A percentile compares a stretch with the other conserved stretches of the same genome.
Conservation (phyloP, 2,888 invertebrate species). For the Lymantria monacha region DNA sequence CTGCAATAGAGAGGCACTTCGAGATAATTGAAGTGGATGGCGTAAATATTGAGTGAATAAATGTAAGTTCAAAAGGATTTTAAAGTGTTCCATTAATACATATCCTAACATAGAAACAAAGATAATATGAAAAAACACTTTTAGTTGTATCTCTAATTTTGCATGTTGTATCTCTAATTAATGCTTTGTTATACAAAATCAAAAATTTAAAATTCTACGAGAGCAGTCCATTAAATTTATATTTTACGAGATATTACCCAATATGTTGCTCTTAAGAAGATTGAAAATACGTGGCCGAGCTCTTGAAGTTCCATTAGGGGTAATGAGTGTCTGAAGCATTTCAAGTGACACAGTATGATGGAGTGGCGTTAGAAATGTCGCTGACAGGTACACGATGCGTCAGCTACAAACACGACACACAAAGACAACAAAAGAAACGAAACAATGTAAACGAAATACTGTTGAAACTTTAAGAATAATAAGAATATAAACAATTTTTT, state of each 20-base stretch:
- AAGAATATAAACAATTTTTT: slow-evolving; percentile 12
- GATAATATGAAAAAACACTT: slow-evolving; percentile 36
- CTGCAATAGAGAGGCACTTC: slow-evolving; percentile 43
- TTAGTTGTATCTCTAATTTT: slow-evolving; percentile 28
- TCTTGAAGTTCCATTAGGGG: slow-evolving; percentile 68
- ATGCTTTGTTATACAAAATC: background rate
- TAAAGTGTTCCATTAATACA: slow-evolving; percentile 27
- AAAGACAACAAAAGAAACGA: slow-evolving; percentile 39
- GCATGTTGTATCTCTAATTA: slow-evolving; percentile 32
- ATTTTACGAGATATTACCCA: slow-evolving; percentile 41
- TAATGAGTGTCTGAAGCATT: slow-evolving; percentile 66
- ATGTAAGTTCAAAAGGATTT: slow-evolving; percentile 42
- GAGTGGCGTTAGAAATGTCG: slow-evolving; percentile 63
- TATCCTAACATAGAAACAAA: slow-evolving; percentile 34
- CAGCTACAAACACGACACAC: slow-evolving; percentile 52
- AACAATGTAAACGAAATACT: slow-evolving; percentile 25
- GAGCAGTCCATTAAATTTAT: slow-evolving; percentile 27
- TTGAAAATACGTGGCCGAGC: slow-evolving; percentile 50
- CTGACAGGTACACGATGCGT: slow-evolving; percentile 72
- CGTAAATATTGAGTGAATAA: slow-evolving; percentile 29
- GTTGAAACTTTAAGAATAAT: slow-evolving; percentile 16
- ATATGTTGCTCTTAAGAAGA: slow-evolving; percentile 49
- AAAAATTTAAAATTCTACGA: background rate
- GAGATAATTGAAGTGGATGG: slow-evolving; percentile 53
- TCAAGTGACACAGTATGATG: slow-evolving; percentile 65